These are phyloP conservation scores for Alloscopus bannaensis DNA, from an alignment of 2,888 invertebrate genomes.

Conservation along the genomic window DNA sequence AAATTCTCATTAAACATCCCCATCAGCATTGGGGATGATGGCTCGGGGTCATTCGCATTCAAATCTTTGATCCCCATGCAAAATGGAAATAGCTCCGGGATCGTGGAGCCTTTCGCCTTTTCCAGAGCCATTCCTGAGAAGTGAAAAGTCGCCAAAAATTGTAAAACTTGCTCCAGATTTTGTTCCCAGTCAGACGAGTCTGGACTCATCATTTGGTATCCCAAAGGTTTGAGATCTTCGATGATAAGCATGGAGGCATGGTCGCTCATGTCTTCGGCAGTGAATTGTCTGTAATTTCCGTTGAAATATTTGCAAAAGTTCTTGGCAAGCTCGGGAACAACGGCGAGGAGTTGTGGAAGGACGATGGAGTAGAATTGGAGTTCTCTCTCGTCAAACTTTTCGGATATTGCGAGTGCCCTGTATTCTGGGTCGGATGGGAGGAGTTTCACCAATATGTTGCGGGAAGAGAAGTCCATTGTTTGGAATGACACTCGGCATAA, in stretches of 20 bases:
- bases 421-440: constrained; percentile 55
- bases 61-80: constrained; percentile 18
- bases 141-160: constrained; percentile 68
- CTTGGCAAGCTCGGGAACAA: constrained; percentile 33
- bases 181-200: constrained; percentile 3
- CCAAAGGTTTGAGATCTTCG: constrained; percentile 66
- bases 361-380: constrained; percentile 59
- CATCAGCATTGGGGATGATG: neutral
- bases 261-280: constrained; percentile 10
- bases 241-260: constrained; percentile 65
- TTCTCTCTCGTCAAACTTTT: constrained; percentile 56
- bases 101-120: neutral
- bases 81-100: constrained; percentile 61
- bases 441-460: constrained; percentile 63
- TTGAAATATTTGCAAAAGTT: constrained; percentile 56
- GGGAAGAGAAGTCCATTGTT: neutral
- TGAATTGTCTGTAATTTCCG: constrained; percentile 26
- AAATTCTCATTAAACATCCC: constrained; percentile 31
- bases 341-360: constrained; percentile 38
- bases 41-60: constrained; percentile 1
- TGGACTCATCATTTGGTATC: constrained; percentile 59
- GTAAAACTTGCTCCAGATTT: constrained; percentile 51
- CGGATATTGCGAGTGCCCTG: neutral
- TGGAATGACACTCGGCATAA: constrained; percentile 64
- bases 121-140: constrained; percentile 47